phyloP scores from a whole-genome alignment of 2,888 invertebrate species.

The Eupithecia vulgata region DNA sequence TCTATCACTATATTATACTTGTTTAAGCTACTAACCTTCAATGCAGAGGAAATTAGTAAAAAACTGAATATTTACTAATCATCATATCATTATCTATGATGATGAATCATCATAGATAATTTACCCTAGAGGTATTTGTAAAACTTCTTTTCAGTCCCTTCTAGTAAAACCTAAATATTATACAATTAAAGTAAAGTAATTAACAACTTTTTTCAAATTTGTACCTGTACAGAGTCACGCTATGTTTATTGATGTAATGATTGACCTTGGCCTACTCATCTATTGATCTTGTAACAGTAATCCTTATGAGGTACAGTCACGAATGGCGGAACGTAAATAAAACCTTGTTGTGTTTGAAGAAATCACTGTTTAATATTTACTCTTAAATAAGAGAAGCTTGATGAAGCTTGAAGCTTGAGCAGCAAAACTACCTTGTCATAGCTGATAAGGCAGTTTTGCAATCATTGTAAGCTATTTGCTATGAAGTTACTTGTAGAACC shows the following conservation, averaged over 20 bases:
- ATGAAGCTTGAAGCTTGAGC: too few species aligned
- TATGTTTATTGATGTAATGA: slow-evolving; percentile 1
- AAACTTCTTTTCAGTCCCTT: not conserved
- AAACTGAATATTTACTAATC: too few species aligned
- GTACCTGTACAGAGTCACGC: not conserved
- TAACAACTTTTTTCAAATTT: not conserved
- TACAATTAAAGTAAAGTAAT: not conserved
- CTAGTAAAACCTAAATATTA: not conserved
- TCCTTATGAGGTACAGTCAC: slow-evolving; percentile 15
- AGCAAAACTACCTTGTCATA: not conserved
- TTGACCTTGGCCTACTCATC: slow-evolving; percentile 2
- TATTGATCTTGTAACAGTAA: slow-evolving; percentile 8
- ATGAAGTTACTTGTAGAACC: not conserved
- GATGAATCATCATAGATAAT: not conserved
- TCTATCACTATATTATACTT: too few species aligned
- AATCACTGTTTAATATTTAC: not conserved
- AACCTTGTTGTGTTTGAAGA: not conserved
- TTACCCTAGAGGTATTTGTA: not conserved
- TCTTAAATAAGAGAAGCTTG: not conserved
- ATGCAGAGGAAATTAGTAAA: too few species aligned
- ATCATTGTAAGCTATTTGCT: too few species aligned
- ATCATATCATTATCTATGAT: too few species aligned
- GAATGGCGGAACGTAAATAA: not conserved
- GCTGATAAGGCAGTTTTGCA: too few species aligned
- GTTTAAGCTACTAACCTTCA: too few species aligned